These are phyloP conservation scores for Spinus olivaceus DNA, from an alignment of 2,797 vertebrate species.

Conservation along the genomic window DNA sequence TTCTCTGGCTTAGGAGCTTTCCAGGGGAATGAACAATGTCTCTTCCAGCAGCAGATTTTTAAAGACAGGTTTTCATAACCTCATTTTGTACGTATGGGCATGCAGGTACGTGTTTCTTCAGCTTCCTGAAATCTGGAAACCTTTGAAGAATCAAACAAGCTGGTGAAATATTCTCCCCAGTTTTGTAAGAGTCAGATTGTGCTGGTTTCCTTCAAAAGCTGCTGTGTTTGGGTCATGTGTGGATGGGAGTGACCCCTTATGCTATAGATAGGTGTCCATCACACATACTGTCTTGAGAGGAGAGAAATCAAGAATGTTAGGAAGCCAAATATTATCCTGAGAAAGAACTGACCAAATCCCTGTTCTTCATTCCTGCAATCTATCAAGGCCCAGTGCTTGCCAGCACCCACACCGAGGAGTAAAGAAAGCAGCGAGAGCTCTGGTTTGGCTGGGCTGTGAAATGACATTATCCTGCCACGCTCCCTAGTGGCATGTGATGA, in stretches of 20 bases:
- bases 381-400: neutral
- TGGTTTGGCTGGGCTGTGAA: neutral
- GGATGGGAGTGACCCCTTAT: neutral
- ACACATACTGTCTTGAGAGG: neutral
- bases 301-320: neutral
- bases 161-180: neutral
- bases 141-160: conserved; percentile 7
- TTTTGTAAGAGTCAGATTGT: neutral
- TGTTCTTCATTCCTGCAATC: neutral
- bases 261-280: neutral
- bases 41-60: conserved; percentile 19
- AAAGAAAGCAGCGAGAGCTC: neutral
- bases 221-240: neutral
- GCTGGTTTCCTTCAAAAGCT: neutral
- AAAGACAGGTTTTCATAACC: conserved; percentile 9
- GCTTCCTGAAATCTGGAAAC: neutral
- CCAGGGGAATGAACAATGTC: neutral
- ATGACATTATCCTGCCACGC: neutral
- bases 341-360: neutral
- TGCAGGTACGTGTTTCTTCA: neutral
- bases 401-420: neutral
- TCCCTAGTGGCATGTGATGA: conserved; percentile 24
- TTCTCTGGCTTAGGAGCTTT: neutral
- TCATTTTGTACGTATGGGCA: neutral
- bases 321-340: neutral